Evolutionary conservation across 2,888 invertebrate genomes (phyloP).

Genomic region (Dryobota labecula): DNA sequence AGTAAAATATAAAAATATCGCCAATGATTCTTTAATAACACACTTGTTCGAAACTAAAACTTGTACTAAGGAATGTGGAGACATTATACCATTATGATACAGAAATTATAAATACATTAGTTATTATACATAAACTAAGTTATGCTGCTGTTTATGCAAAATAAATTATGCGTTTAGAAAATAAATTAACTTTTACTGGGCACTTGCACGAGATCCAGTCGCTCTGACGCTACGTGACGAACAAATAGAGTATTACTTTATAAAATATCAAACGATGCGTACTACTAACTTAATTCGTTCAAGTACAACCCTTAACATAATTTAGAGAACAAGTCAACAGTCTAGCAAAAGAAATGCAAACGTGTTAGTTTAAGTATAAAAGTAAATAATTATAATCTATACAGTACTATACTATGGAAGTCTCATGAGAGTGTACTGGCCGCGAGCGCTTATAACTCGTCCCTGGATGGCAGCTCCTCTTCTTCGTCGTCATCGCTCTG

Average conservation of each 20-base stretch:
- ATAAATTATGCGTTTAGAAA: constrained; percentile 82
- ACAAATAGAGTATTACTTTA: constrained; percentile 73
- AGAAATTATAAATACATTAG: constrained; percentile 88
- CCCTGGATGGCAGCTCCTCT: constrained; percentile 93
- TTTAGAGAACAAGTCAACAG: constrained; percentile 78
- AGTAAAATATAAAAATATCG: constrained; percentile 71
- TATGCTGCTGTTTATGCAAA: constrained; percentile 81
- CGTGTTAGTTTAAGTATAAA: constrained; percentile 78
- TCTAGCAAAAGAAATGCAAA: constrained; percentile 85
- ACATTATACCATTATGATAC: constrained; percentile 85
- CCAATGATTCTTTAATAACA: constrained; percentile 70
- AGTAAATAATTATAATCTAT: constrained; percentile 86
- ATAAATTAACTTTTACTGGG: constrained; percentile 76
- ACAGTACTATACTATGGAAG: constrained; percentile 88
- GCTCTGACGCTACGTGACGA: constrained; percentile 38
- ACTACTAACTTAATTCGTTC: constrained; percentile 59
- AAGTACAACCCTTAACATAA: constrained; percentile 76
- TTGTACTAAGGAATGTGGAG: constrained; percentile 82
- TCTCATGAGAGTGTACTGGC: constrained; percentile 77
- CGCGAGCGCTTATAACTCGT: constrained; percentile 93
- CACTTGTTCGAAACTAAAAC: constrained; percentile 82
- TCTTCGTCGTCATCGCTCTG: constrained; percentile 93
- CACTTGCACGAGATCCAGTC: constrained; percentile 65
- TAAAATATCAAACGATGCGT: constrained; percentile 72
- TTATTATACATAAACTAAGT: constrained; percentile 78